phyloP scores from a whole-genome alignment of 2,797 vertebrate genomes.

The Hapalemur alaotrensis region DNA sequence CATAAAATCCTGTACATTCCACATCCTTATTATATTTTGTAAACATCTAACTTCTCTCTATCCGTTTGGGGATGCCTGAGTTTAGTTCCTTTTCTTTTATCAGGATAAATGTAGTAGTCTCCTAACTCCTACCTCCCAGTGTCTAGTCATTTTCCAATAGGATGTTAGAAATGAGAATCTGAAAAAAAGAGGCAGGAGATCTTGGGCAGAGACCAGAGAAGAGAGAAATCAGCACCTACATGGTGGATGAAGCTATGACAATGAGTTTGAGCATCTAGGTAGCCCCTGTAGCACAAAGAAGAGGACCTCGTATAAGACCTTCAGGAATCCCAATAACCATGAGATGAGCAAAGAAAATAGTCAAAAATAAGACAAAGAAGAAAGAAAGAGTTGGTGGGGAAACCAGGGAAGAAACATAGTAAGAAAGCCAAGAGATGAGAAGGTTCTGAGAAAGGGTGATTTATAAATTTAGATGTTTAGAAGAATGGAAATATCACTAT shows the following conservation, averaged over 20 bases:
- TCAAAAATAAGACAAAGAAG: background rate
- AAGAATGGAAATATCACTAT: background rate
- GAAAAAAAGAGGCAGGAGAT: background rate
- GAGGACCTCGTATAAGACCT: background rate
- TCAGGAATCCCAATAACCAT: background rate
- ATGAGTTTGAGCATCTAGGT: background rate
- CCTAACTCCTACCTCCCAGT: background rate
- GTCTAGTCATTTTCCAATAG: background rate
- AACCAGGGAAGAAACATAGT: background rate
- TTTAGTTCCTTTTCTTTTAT: background rate
- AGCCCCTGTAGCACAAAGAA: background rate
- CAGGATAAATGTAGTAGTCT: background rate
- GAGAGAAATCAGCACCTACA: background rate
- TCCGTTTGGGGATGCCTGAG: background rate
- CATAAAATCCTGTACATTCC: background rate
- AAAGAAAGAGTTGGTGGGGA: background rate
- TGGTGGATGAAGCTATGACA: background rate
- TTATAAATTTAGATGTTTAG: background rate
- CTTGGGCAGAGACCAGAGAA: background rate
- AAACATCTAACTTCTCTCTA: background rate
- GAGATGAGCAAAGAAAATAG: background rate
- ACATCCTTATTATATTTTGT: background rate
- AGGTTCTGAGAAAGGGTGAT: background rate
- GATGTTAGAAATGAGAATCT: background rate
- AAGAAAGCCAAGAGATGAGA: background rate